A percentile compares a stretch with the other conserved stretches of the same genome.
phyloP scores from a whole-genome alignment of 2,797 vertebrate genomes.

The Lemur catta region DNA sequence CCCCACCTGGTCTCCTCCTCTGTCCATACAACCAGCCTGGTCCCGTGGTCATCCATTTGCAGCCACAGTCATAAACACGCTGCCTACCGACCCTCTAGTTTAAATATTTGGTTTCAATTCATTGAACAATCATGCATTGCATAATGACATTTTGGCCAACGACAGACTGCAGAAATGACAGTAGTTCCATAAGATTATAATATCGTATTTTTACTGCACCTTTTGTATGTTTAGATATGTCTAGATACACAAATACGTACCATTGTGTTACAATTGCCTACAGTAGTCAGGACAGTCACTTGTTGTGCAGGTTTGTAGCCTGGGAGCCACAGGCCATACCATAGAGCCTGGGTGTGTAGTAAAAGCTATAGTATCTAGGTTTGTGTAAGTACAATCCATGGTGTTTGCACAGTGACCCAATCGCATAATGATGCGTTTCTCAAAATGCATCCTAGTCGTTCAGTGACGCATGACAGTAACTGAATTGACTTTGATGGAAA shows the following conservation, averaged over 20 bases:
- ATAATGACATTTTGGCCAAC: background rate
- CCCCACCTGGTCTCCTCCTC: background rate
- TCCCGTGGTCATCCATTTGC: too few relatives aligned
- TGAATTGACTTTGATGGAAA: slow-evolving; percentile 7
- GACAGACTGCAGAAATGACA: background rate
- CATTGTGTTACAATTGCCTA: background rate
- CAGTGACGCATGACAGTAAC: background rate
- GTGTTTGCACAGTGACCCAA: background rate
- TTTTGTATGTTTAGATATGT: background rate
- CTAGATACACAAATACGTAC: background rate
- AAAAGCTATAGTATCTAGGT: too few relatives aligned
- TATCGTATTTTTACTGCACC: background rate
- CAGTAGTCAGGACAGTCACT: background rate
- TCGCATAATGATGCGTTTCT: background rate
- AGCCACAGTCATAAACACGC: background rate
- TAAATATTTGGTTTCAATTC: slow-evolving; percentile 5
- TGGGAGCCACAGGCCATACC: background rate
- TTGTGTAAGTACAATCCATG: background rate
- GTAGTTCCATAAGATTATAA: background rate
- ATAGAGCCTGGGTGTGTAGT: background rate
- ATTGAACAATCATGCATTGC: background rate
- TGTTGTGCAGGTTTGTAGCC: background rate
- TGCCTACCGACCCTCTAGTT: background rate
- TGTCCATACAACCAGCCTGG: background rate
- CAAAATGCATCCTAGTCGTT: background rate